A percentile compares a stretch with the other conserved stretches of the same genome.
Evolutionary conservation across 2,113 vertebrate genomes (phyloP).

Genomic region (Tringa solitaria): DNA sequence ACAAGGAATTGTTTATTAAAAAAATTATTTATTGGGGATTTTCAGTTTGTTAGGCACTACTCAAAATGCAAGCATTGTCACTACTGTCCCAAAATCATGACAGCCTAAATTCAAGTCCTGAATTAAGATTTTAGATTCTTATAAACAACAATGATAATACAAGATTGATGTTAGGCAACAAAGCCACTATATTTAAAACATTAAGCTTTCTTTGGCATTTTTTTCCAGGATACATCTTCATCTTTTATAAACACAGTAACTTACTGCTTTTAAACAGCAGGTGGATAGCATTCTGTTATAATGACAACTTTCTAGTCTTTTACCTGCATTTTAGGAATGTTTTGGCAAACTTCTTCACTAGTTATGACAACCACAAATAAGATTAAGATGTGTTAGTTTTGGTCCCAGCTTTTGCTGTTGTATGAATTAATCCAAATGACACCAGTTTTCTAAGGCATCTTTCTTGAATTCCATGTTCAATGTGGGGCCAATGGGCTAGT

Average conservation of each 20-base stretch:
- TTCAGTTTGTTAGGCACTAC: neutral
- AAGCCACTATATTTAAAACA: neutral
- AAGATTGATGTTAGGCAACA: neutral
- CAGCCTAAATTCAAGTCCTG: neutral
- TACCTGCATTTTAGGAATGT: neutral
- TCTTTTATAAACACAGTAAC: neutral
- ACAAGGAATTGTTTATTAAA: neutral
- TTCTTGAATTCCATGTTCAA: neutral
- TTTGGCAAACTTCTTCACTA: neutral
- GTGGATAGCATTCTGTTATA: neutral
- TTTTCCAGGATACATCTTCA: neutral
- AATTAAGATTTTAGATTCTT: neutral
- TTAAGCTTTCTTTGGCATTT: neutral
- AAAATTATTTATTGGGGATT: neutral
- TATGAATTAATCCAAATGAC: neutral
- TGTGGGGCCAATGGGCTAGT: neutral
- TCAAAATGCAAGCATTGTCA: neutral
- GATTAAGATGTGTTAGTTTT: neutral
- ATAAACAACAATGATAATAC: neutral
- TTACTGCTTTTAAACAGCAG: neutral
- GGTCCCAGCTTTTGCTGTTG: neutral
- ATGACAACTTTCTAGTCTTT: neutral
- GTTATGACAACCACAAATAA: neutral
- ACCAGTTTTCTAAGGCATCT: neutral
- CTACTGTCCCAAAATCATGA: neutral